phyloP scores from a whole-genome alignment of 2,888 invertebrate genomes.

The Desoria tigrina region DNA sequence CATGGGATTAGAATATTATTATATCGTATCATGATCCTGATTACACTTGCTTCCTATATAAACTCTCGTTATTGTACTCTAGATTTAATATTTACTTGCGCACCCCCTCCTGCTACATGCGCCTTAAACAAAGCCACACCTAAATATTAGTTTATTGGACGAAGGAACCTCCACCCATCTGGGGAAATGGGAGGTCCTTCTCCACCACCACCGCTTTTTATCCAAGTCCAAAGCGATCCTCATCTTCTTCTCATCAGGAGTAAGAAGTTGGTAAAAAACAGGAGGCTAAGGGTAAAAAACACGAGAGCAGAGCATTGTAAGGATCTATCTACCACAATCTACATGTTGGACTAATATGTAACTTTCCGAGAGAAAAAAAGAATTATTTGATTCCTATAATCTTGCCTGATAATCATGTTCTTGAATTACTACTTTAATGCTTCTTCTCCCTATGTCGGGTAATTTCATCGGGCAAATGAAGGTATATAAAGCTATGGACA shows the following conservation, averaged over 20 bases:
- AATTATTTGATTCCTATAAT: constrained; percentile 16
- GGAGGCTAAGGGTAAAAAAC: neutral
- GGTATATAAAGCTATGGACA: too few species aligned
- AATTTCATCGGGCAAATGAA: constrained; percentile 11
- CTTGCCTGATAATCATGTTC: constrained; percentile 11
- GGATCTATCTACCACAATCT: too few species aligned
- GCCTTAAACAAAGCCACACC: constrained; percentile 53
- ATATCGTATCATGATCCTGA: neutral
- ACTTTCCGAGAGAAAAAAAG: neutral
- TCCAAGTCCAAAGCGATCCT: too few species aligned
- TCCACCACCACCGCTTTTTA: constrained; percentile 1
- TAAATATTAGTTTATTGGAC: constrained; percentile 53
- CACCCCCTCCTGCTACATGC: constrained; percentile 44
- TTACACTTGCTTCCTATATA: neutral
- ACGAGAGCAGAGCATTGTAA: too few species aligned
- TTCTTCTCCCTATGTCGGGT: neutral
- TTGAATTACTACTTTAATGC: constrained; percentile 6
- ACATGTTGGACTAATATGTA: neutral
- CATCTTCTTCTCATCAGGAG: neutral
- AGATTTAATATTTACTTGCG: constrained; percentile 24
- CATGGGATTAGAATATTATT: constrained; percentile 1
- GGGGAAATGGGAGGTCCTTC: constrained; percentile 46
- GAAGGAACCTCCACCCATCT: constrained; percentile 48
- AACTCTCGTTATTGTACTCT: constrained; percentile 18
- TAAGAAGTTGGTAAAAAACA: neutral